Percentiles rank a stretch among this genome's conserved stretches.
Evolutionary conservation across 2,113 vertebrate genomes (phyloP).

Genomic region (Chionomys nivalis): DNA sequence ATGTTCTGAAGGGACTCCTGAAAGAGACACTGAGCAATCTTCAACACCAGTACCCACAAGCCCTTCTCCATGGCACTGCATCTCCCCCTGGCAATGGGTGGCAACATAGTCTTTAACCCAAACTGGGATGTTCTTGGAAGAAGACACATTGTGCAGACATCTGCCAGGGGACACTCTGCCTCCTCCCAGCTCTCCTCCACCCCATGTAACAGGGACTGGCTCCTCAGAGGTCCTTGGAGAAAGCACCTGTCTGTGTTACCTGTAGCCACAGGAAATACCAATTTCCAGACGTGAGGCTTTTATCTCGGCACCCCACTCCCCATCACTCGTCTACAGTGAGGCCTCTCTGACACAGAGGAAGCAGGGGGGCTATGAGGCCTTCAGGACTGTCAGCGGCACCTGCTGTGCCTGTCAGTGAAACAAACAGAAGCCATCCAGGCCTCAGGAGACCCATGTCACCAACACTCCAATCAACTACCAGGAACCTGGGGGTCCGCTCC

Average conservation of each 20-base stretch:
- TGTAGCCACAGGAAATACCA: neutral
- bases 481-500: neutral
- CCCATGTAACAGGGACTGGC: no score
- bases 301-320: neutral
- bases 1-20: conserved; percentile 13
- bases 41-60: neutral
- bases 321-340: accelerated
- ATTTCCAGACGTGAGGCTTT: accelerated
- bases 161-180: neutral
- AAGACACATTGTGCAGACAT: neutral
- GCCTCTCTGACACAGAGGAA: neutral
- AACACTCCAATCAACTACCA: no score
- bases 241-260: neutral
- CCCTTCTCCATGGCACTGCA: neutral
- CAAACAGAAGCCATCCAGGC: neutral
- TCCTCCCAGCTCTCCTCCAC: neutral
- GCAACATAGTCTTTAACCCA: neutral
- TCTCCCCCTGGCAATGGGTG: neutral
- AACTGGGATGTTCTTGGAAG: neutral
- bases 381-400: accelerated
- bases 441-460: neutral
- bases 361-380: no score
- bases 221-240: neutral
- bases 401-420: accelerated
- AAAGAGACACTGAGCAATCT: neutral